Evolutionary conservation across 1,140 invertebrate species (phyloP).

Genomic region (Cyclina sinensis): DNA sequence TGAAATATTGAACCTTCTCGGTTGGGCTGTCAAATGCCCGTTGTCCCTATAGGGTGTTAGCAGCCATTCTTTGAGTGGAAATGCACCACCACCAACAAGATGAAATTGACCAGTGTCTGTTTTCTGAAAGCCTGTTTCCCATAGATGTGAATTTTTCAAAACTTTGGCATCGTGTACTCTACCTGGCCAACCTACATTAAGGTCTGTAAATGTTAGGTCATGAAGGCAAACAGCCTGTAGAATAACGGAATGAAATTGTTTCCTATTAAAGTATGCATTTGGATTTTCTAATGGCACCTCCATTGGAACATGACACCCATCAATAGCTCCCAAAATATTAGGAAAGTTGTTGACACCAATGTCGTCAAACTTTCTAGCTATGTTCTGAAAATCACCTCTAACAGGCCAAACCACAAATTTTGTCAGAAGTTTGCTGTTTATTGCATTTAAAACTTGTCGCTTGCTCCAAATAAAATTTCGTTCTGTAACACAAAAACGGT

Average conservation of each 20-base stretch:
- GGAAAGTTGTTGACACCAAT: too few species aligned
- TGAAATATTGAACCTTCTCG: constrained; percentile 22
- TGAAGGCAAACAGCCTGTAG: constrained; percentile 54
- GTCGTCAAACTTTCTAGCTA: too few species aligned
- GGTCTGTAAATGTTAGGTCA: not conserved
- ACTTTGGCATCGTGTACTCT: constrained; percentile 59
- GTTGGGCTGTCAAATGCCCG: constrained; percentile 48
- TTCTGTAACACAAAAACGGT: too few species aligned
- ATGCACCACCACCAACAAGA: constrained; percentile 45
- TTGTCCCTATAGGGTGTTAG: constrained; percentile 42
- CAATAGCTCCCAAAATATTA: constrained; percentile 51
- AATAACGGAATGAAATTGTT: constrained; percentile 49
- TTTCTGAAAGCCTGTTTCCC: constrained; percentile 4
- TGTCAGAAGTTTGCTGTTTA: too few species aligned
- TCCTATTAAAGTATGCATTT: constrained; percentile 42
- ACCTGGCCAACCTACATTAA: constrained; percentile 53
- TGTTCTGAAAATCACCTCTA: too few species aligned
- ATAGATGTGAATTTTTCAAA: constrained; percentile 39
- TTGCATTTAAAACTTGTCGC: too few species aligned
- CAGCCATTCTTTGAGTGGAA: constrained; percentile 42
- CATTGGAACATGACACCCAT: constrained; percentile 46
- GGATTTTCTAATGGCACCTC: not conserved
- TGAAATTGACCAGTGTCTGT: not conserved
- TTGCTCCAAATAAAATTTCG: too few species aligned
- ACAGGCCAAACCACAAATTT: too few species aligned